Evolutionary conservation across 1,140 invertebrate genomes (phyloP).

Genomic region (Drosophila busckii): DNA sequence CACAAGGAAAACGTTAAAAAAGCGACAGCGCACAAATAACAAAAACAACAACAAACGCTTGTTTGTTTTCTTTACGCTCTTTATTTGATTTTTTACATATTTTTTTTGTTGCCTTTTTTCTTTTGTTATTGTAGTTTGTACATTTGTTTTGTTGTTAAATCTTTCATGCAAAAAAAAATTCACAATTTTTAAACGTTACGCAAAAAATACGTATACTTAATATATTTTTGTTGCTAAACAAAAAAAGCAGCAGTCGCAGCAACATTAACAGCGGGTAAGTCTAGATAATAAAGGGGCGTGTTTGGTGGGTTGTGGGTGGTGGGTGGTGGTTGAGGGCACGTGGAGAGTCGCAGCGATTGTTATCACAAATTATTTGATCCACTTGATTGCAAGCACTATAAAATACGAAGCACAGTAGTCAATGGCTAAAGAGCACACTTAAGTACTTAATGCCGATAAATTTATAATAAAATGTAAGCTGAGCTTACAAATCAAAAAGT

Average conservation of each 20-base stretch:
- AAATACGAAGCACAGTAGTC: no score
- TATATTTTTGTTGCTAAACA: conserved; percentile 68
- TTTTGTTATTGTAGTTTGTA: conserved; percentile 27
- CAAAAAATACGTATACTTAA: conserved; percentile 30
- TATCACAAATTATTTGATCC: no score
- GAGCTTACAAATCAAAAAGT: no score
- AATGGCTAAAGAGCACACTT: no score
- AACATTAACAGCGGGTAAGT: conserved; percentile 2
- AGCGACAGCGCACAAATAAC: conserved; percentile 14
- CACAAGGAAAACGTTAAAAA: conserved; percentile 43
- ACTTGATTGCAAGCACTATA: no score
- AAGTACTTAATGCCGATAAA: no score
- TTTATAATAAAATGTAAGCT: no score
- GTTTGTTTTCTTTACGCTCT: conserved; percentile 27
- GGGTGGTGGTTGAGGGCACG: no score
- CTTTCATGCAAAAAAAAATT: conserved; percentile 30
- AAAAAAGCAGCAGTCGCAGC: conserved; percentile 31
- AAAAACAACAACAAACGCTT: conserved; percentile 19
- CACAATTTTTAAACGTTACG: conserved; percentile 53
- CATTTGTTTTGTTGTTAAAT: conserved; percentile 26
- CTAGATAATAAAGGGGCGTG: no score
- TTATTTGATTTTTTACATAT: conserved; percentile 8
- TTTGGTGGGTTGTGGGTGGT: no score
- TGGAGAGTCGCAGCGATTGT: no score
- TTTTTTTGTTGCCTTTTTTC: conserved; percentile 7